These are phyloP conservation scores for Sthenelais limicola DNA, from an alignment of 2,888 invertebrate genomes.

Conservation along the genomic window DNA sequence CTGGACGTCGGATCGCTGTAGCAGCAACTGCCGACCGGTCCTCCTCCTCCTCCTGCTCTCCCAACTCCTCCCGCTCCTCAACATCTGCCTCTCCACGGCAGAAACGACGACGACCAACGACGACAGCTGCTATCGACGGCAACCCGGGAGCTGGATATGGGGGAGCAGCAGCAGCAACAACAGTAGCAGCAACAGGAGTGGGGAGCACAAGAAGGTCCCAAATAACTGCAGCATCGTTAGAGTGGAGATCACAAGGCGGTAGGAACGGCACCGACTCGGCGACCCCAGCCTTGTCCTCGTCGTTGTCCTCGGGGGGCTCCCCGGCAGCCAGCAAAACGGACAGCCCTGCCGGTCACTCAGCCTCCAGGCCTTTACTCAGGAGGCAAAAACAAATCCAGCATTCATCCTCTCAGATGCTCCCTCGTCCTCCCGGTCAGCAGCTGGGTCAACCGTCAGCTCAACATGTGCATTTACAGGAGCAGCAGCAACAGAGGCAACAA, in stretches of 20 bases:
- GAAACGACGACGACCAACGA: no score
- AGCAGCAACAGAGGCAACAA: background rate
- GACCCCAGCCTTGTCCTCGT: background rate
- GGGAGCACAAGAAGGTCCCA: background rate
- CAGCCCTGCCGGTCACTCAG: no score
- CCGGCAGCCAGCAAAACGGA: no score
- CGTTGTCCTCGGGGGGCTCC: no score
- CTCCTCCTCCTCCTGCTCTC: no score
- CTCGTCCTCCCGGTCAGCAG: conserved; percentile 27
- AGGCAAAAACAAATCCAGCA: conserved; percentile 10
- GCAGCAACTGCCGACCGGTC: no score
- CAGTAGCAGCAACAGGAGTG: background rate
- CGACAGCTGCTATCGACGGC: background rate
- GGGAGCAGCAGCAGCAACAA: conserved; percentile 20
- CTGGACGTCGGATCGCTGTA: no score
- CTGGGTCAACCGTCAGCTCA: no score
- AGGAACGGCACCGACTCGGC: background rate
- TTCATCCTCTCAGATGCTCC: conserved; percentile 29
- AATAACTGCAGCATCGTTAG: background rate
- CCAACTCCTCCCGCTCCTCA: no score
- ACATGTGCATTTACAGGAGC: no score
- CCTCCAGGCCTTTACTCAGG: conserved; percentile 19
- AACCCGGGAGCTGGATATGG: background rate
- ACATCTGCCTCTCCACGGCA: no score
- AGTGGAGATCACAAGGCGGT: background rate